Evolutionary conservation across 1,140 invertebrate species (phyloP), one percentile per base, ranked within the genome.

Genomic region (Bombus affinis): DNA sequence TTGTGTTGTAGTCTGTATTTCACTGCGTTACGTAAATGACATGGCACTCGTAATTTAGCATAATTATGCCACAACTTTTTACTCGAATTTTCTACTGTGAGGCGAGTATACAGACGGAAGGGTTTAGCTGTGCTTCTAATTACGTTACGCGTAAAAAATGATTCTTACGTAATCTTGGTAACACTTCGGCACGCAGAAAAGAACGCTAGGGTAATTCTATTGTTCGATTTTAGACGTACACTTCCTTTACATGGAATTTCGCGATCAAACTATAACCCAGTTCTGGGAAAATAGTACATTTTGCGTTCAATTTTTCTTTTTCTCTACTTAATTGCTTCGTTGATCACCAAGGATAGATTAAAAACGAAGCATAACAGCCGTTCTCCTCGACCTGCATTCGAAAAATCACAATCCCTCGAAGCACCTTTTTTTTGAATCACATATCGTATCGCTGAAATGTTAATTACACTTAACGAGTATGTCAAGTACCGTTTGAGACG

Each of bases 11-110:
- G 65, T 39, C 47, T 59, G n/a, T 65, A 25, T 78, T 77, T 76
- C 39, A 39, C 13, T 22, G 3, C 13, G 57, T 86, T 86, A 59
- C 62, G 39, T 71, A 89, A 89, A 83, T 22, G 2, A 28, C n/a
- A 65, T 81, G 28, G 35, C 44, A 62, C n/a, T n/a, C 35, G 82
- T 82, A 89, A 75, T 59, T 79, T 12, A 25, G 39, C 39, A 13
- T 79, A 86, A 76, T 88, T 86, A 70, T 57, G 32, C 39, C 25
- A 18, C 5, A 37, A 81, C 37, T 73, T 77, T 32, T 39, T 37
- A 12, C 15, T 47, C 3, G 74, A 82, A 74, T n/a, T 62, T 53
- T 22, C 47, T 53, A 22, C 47, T 53, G 6, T 22, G 18, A 22
- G 15, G 18, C 18, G 18, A 53, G 18, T 53, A 53, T 18, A 22